Evolutionary conservation across 2,113 vertebrate species (phyloP).

Genomic region (Egretta garzetta): DNA sequence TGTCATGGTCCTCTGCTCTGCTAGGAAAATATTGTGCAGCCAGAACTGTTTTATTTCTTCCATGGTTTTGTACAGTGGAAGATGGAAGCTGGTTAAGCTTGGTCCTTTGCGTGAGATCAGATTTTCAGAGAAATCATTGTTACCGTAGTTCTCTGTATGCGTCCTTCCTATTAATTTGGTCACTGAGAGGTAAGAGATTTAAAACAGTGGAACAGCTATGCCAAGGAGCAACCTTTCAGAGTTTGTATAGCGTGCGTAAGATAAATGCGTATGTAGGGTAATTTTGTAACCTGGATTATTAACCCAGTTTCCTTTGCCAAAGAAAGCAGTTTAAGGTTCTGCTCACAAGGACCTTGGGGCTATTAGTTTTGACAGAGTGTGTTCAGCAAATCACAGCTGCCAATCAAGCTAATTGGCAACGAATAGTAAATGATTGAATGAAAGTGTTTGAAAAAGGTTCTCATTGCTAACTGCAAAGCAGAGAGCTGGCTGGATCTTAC

Average conservation of each 20-base stretch:
- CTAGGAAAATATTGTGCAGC: not conserved
- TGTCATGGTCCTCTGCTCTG: not conserved
- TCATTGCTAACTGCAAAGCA: not conserved
- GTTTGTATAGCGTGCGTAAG: not conserved
- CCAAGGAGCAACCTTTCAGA: not conserved
- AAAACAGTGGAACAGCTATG: not conserved
- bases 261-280: not conserved
- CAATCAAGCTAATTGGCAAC: constrained; percentile 62
- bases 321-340: constrained; percentile 48
- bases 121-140: not conserved
- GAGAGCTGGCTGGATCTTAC: constrained; percentile 13
- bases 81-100: not conserved
- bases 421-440: constrained; percentile 41
- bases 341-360: constrained; percentile 24
- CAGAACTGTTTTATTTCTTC: not conserved
- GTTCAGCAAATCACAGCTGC: constrained; percentile 36
- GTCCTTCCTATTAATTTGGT: not conserved
- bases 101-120: not conserved
- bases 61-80: not conserved
- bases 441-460: not conserved
- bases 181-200: not conserved
- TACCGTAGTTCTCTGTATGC: not conserved
- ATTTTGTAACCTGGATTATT: constrained; percentile 50
- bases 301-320: constrained; percentile 38
- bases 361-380: constrained; percentile 29